Evolutionary conservation across 1,140 invertebrate species (phyloP), one percentile per base, ranked within the genome.

Genomic region (Neoseiulus cucumeris): DNA sequence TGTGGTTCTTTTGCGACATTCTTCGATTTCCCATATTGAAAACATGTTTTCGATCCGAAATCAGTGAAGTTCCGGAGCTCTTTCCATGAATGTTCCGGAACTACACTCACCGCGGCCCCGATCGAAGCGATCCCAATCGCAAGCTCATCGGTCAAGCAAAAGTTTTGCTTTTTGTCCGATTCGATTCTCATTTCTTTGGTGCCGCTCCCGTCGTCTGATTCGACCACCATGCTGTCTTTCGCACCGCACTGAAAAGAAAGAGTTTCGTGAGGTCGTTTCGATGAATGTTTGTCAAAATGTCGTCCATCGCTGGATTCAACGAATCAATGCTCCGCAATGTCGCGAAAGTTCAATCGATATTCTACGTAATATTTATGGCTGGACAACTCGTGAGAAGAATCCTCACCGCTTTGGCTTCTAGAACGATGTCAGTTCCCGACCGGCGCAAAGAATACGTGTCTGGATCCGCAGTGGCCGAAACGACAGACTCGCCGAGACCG

Each of bases 401-500:
- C 42, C 28, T 47, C 45, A 47, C 45, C 28, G 45, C 5, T 20
- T 47, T 20, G 5, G 5, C 18, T 6, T 6, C 5, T 6, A 47
- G 18, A 47, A 17, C 18, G 25, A 47, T 7, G 5, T 47, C 28
- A 17, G 25, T 47, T 14, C 45, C 18, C 18, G 4, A 6, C 14
- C 22, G 33, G 12, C 33, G 14, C 33, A 59, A 25, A 25, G 51
- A 29, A 20, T 59, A 59, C 4, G 83, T 84, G 70, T 88, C 86
- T 0, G 86, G 85, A 68, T 87, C 85, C 0, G 82, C 77, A 20
- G 77, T 73, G 0, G 82, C 86, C 0, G 85, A 87, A 1, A 88
- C 87, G 1, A 89, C 85, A 67, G 81, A 83, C 85, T 87, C 87
- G 68, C 87, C 87, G 7, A 88, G 75, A 0, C 87, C 87, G 76